Base-by-base conservation (phyloP, 2,888 invertebrate genomes). In the Lysandra bellargus region DNA sequence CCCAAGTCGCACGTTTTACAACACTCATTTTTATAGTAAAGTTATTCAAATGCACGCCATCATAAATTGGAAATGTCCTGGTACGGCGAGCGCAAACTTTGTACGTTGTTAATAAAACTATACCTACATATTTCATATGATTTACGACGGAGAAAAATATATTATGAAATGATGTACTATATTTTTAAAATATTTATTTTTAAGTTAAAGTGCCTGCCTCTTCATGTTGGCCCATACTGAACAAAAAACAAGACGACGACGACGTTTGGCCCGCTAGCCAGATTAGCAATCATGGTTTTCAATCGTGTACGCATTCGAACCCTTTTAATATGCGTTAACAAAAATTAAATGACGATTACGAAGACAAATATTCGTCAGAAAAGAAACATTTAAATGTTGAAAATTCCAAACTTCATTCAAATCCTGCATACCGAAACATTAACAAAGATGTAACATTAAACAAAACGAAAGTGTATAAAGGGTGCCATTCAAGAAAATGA, bases 11-110 rank as follows among this genome's bases (percentile, higher is more conserved):
- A 49, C 49, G 17, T 57, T 57, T 57, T 17, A 57, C 57, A 17
- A 57, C 12, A 61, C n/a, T 23, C n/a, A 7, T 23, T 69, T 94
- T 93, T 93, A 92, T 91, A 91, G 88, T 90, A 91, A 93, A 91
- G 89, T 92, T 93, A 94, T 94, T 94, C 92, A 92, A 93, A 93
- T 92, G 90, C 91, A 90, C 89, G 90, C 87, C 85, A 89, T 91
- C 92, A 92, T 94, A 94, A 94, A 93, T 94, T 88, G 88, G 86
- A 86, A 89, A 93, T 92, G 87, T 86, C 87, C 87, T 87, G 88
- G 88, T 87, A 88, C 89, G 89, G 88, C 88, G 88, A 88, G 88
- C 88, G 84, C 86, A 87, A 90, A 89, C 83, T 88, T 90, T 85
- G 75, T 64, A 78, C 80, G 49, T 37, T 76, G 78, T 78, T 76